Base-by-base conservation (phyloP, 1,140 invertebrate species). In the Agrilus planipennis region DNA sequence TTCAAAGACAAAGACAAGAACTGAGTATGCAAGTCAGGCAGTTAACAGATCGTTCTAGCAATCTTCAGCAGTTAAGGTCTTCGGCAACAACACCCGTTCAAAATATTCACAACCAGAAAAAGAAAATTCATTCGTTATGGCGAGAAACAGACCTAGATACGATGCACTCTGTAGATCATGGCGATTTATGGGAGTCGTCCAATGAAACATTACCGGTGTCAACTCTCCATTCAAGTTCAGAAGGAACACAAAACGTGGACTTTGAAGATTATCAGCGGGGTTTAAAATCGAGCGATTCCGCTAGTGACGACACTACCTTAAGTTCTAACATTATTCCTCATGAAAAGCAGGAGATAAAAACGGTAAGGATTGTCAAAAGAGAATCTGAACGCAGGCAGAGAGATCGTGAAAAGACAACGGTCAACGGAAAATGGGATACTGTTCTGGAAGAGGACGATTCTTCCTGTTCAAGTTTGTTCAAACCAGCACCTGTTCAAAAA, bases 361-460 rank as follows among this genome's bases (percentile, higher is more conserved):
- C 90, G 1, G 89, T 94, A 16, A 72, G 90, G 39, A 91, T 92
- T 53, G 89, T 94, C 0, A 94, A 94, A 66, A 65, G 89, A 17
- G 88, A 91, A 57, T 86, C 86, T 16, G 89, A 91, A 60, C 70
- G 85, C 31, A 68, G 85, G 1, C 82, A 86, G 54, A 69, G 83
- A 37, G 84, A 86, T 55, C 70, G 79, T 27, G 79, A 45, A 49
- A 52, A 58, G 45, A 17, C 46, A 38, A 23, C 20, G 6, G n/a
- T n/a, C n/a, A 49, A 49, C 3, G 50, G 51, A 19, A 60, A 59
- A 46, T 61, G 57, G 50, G 58, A 61, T 39, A 29, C 50, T 7
- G 28, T 58, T 9, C 6, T 48, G 12, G 57, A 61, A 50, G 58
- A 61, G 41, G 56, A 58, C 22, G 49, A 51, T 31, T 50, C 50